Evolutionary conservation across 2,113 vertebrate genomes (phyloP).

Genomic region (human (Homo sapiens)): DNA sequence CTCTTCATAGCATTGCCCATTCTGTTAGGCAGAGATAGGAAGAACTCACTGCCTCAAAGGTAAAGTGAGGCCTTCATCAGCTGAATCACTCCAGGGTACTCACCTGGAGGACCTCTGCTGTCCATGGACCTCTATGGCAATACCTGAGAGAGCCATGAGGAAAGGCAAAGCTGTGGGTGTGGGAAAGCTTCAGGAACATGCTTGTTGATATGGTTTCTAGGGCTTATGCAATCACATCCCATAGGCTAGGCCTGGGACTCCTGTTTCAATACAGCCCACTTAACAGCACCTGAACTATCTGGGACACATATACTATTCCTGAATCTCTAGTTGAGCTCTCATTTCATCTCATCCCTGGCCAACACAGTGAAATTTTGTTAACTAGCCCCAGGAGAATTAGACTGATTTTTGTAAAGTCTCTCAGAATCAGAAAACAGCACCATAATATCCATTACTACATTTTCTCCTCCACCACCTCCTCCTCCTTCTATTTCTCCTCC

Average conservation of each 20-base stretch:
- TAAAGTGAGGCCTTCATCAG: background rate
- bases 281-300: background rate
- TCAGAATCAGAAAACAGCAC: slow-evolving; percentile 5
- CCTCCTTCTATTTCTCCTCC: background rate
- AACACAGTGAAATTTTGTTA: background rate
- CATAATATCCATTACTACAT: background rate
- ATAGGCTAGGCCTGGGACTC: background rate
- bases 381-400: background rate
- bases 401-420: background rate
- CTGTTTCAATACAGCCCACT: background rate
- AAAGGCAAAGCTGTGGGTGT: accelerated
- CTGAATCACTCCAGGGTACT: background rate
- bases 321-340: background rate
- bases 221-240: background rate
- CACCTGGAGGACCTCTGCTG: background rate
- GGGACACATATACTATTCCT: background rate
- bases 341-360: background rate
- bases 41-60: background rate
- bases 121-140: background rate
- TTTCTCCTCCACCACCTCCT: background rate
- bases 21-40: background rate
- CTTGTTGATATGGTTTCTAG: background rate
- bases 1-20: background rate
- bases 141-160: accelerated
- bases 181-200: background rate